Base-by-base conservation (phyloP, 2,113 vertebrate species). In the Silurus asotus region DNA sequence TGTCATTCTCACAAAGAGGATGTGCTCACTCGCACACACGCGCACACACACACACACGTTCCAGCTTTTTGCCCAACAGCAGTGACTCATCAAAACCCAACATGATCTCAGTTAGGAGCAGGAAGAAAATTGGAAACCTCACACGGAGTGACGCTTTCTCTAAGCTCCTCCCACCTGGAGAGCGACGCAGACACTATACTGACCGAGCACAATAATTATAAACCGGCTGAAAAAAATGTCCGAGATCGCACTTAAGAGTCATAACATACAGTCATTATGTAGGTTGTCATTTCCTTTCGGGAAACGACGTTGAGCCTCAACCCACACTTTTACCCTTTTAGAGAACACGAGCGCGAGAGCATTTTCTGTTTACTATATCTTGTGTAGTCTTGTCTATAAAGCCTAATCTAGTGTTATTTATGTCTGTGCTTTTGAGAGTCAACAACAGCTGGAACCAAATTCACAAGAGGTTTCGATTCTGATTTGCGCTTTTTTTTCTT, bases 41-140 rank as follows among this genome's bases (percentile, higher is more conserved):
- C 37, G 48, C 7, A 10, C 4, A 67, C 84, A 20, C 17, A 49
- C 64, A n/a, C 51, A 51, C 84, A 88, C 86, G 65, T 88, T 84
- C 84, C 91, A 89, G 74, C 58, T 79, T 90, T 86, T 69, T 85
- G 75, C 86, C 85, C 81, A 90, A 86, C 76, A 86, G 91, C 89
- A 90, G 89, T 93, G 90, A 94, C 89, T 94, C 92, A 92, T 92
- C 90, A 91, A 92, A 91, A 89, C 89, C 89, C 88, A 92, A 90
- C 88, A 92, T 90, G 64, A 82, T 74, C 79, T 87, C 85, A 72
- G 86, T 91, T 87, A 92, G 92, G 89, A 87, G 81, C 86, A 84
- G 86, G 81, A 89, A 58, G 89, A 89, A 49, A 83, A 49, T 53
- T 51, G 74, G 59, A 81, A 75, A 69, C 67, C 25, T 69, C 56